Evolutionary conservation across 2,113 vertebrate species (phyloP), one percentile per base, ranked within the genome.

Genomic region (Macrotus californicus): DNA sequence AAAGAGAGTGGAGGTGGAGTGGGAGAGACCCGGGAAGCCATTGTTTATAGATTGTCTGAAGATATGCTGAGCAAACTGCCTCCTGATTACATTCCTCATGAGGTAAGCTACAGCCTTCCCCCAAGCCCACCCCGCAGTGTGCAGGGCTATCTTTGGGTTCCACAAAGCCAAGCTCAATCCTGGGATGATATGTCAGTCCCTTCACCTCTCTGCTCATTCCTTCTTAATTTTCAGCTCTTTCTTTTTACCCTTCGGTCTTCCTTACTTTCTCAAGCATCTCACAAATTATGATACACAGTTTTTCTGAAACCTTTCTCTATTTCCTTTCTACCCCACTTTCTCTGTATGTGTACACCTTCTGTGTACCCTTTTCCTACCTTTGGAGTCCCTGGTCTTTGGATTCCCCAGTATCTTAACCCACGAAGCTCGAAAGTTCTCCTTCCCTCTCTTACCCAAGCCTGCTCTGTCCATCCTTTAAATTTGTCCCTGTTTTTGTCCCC

Each of bases 31-130:
- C 97, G 98, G 18, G 98, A 99, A 97, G 94, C 98, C 64, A 97
- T 98, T 15, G 98, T 99, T 24, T 98, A 98, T 87, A 96, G 64
- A 79, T 69, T 97, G 76, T 98, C 98, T n/a, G 98, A 98, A 97
- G 98, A 98, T 26, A 98, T 99, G 98, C 87, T 99, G 72, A 98
- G 97, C 91, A 99, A 99, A 96, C 96, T 99, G 95, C 98, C 98
- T 26, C 97, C 98, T 52, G 98, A 98, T 87, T 98, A 98, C 5
- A 0, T 98, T 89, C 97, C 98, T 77, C 98, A 99, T 13, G 98
- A 99, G 98, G 98, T 98, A 94, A 98, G 96, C 9, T 67, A 1
- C 0, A 5, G 12, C 34, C 24, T 39, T 34, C 29, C 10, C 1
- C 16, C 3, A 4, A 0, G 34, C 24, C 64, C 64, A 3, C 24